Evolutionary conservation across 2,113 vertebrate genomes (phyloP).

Genomic region (mouse (Mus musculus)): DNA sequence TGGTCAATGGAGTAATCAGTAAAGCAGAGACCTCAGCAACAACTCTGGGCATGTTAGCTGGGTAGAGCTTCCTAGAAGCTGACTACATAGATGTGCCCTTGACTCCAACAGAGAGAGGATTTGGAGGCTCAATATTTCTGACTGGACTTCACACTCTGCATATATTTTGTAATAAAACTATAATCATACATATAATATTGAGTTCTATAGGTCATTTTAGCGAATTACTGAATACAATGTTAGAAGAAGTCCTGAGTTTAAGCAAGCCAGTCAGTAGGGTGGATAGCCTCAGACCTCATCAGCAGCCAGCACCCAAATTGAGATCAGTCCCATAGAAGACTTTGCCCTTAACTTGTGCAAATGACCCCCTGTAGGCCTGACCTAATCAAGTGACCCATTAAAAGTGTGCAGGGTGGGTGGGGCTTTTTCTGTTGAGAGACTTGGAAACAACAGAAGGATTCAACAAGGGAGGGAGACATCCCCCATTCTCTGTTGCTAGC

Average conservation of each 20-base stretch:
- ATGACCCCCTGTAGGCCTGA: not conserved
- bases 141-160: too few relatives aligned
- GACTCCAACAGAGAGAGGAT: not conserved
- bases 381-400: not conserved
- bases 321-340: not conserved
- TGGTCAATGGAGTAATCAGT: not conserved
- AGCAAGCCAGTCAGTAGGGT: not conserved
- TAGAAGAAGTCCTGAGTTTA: not conserved
- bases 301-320: not conserved
- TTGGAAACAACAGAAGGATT: not conserved
- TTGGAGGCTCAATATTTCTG: not conserved
- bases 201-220: not conserved
- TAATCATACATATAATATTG: not conserved
- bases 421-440: not conserved
- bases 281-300: not conserved
- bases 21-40: not conserved
- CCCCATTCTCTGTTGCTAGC: not conserved
- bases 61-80: not conserved
- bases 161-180: not conserved
- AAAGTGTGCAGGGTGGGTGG: not conserved
- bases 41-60: not conserved
- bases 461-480: not conserved
- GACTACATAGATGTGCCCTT: not conserved
- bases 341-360: not conserved
- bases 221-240: not conserved